Percentiles rank a stretch among this genome's conserved stretches.
These are phyloP conservation scores for Alaudala cheleensis DNA, from an alignment of 2,113 vertebrate genomes.

Conservation along the genomic window DNA sequence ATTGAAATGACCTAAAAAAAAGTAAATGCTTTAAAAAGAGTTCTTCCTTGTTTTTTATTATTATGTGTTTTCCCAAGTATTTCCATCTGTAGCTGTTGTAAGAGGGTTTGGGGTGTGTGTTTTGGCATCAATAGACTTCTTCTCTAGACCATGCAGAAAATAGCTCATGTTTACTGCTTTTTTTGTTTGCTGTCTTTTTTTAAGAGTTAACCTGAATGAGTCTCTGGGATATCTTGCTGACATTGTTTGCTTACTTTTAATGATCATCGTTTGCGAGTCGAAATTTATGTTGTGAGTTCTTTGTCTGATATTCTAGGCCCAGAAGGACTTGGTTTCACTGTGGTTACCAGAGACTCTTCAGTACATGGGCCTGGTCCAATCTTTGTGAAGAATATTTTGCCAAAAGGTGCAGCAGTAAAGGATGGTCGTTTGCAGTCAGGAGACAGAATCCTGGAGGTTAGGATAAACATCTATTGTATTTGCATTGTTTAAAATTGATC, in stretches of 20 bases:
- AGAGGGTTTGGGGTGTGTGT: background rate
- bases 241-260: background rate
- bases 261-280: background rate
- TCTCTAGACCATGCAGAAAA: background rate
- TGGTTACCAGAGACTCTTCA: constrained; percentile 96
- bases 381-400: constrained; percentile 96
- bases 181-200: background rate
- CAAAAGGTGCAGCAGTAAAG: constrained; percentile 93
- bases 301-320: constrained; percentile 75
- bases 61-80: background rate
- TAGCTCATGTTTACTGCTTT: background rate
- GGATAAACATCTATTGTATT: background rate
- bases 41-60: background rate
- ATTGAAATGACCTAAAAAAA: background rate
- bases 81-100: background rate
- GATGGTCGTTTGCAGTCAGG: constrained; percentile 95
- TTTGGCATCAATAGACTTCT: background rate
- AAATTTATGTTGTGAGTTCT: background rate
- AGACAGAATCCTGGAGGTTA: constrained; percentile 95
- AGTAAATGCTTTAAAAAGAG: background rate
- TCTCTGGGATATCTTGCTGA: background rate
- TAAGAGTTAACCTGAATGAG: background rate
- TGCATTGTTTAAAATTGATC: background rate
- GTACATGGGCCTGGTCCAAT: constrained; percentile 92
- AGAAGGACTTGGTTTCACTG: constrained; percentile 96